Evolutionary conservation across 2,888 invertebrate species (phyloP), one percentile per base, ranked within the genome.

Genomic region (Aporophyla nigra): DNA sequence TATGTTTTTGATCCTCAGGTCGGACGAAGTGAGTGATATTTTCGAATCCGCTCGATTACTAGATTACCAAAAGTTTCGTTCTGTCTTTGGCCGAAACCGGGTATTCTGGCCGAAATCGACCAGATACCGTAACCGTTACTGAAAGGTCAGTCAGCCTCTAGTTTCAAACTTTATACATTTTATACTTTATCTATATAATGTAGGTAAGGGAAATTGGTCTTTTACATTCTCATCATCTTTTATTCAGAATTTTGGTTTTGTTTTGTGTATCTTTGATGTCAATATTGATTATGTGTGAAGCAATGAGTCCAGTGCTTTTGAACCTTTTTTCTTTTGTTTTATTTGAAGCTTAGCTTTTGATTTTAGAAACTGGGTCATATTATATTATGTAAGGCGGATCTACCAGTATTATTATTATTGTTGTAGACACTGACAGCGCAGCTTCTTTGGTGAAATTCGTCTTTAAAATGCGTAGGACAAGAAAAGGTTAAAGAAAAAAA

Each of bases 171-270:
- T 65, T 61, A 40, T 74, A 74, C 75, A 65, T 87, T 80, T 75
- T 75, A 58, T 78, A 43, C 73, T 62, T 74, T 76, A 79, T 75
- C 77, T 76, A 80, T 87, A 74, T 76, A 67, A 80, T 66, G 72
- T 71, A 78, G 84, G 79, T 70, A 82, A 74, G 53, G 86, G 88
- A 84, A 86, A 87, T 87, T 87, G 88, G 84, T 77, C 76, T 82
- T 87, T 87, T 84, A 77, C 58, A 75, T 80, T 77, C 59, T 76
- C 73, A 77, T 80, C 69, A 77, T 86, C 71, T 84, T 73, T 78
- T 75, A 78, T 82, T 82, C 54, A 43, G 59, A 67, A 43, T 73
- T 56, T 71, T 46, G 51, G 53, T 71, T 33, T 56, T 69, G 54
- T 76, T 78, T 82, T 61, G 21, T 69, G 58, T 43, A 56, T 71